phyloP scores from a whole-genome alignment of 2,797 vertebrate species.

The Chrosomus eos region DNA sequence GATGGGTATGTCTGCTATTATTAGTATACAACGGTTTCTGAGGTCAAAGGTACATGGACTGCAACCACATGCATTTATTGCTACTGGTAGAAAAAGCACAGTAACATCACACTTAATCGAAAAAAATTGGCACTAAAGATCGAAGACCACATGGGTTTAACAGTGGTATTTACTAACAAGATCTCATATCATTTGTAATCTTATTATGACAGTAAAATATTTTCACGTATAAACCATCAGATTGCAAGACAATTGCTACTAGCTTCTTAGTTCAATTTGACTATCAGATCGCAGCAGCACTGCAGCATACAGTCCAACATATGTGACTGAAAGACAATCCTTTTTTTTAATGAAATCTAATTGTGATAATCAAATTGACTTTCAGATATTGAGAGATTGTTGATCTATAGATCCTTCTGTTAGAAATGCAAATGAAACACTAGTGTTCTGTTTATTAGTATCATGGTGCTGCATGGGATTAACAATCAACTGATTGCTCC shows the following conservation, averaged over 20 bases:
- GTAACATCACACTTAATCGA: not conserved
- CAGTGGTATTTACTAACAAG: not conserved
- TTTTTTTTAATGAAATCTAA: not conserved
- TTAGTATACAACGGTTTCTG: not conserved
- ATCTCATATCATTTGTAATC: not conserved
- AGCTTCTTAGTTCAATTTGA: not conserved
- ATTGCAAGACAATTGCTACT: slow-evolving; percentile 2
- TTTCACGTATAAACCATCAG: not conserved
- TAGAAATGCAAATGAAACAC: slow-evolving; percentile 8
- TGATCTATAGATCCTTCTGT: not conserved
- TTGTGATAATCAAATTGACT: not conserved
- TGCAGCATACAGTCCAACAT: not conserved
- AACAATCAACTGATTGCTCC: slow-evolving; percentile 28
- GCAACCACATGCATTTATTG: slow-evolving; percentile 1
- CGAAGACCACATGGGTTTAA: not conserved
- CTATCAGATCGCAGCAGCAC: slow-evolving; percentile 1
- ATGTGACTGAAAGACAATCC: not conserved
- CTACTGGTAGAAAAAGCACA: not conserved
- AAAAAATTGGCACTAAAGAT: not conserved
- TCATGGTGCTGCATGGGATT: slow-evolving; percentile 6
- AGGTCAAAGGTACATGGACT: not conserved
- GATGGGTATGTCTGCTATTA: not conserved
- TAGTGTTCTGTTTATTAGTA: not conserved
- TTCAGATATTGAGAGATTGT: not conserved
- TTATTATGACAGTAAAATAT: not conserved